Base-by-base conservation (phyloP, 53 echinoderm and acorn worm genomes). In the Zoroaster sp. region DNA sequence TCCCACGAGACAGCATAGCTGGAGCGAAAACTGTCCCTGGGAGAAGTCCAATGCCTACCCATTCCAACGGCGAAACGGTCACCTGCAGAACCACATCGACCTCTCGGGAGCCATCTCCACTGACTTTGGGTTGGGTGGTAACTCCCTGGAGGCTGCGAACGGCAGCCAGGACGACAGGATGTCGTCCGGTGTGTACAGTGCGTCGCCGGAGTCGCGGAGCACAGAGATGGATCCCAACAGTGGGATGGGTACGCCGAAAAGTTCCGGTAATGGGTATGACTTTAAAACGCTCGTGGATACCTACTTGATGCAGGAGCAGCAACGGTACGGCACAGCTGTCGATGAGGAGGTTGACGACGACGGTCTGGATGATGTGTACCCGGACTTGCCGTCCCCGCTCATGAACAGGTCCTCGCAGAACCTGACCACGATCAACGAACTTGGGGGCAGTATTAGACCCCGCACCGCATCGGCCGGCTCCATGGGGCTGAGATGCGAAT, bases 401-500 rank as follows among this genome's bases (percentile, higher is more conserved):
- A 23, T 76, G 32, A 45, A 46, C 30, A 89, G 80, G 17, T 66
- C 66, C 9, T 77, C 67, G 3, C 88, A 77, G 38, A 88, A 88
- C 44, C 67, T 88, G 11, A 67, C 77, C 17, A 88, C 88, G 5
- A 88, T 88, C 40, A 38, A 77, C n/a, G 88, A 88, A 39, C 67
- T 42, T 18, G 75, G 51, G 67, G 88, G 69, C 2, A 46, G 35
- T 35, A 78, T 89, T 12, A 53, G 89, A 66, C 72, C 51, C 30
- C 71, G 89, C 15, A 80, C 80, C 33, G 70, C 72, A 21, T 79
- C 79, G 1, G 72, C 71, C 17, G 80, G 70, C 14, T 89, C 89
- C 12, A 51, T 80, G 71, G 69, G 89, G 21, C 47, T 80, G 36
- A 72, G 80, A 63, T 72, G 30, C 71, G 79, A 79, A 52, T n/a